These are phyloP conservation scores for Protonibea diacanthus DNA, from an alignment of 2,797 vertebrate species.

Conservation along the genomic window DNA sequence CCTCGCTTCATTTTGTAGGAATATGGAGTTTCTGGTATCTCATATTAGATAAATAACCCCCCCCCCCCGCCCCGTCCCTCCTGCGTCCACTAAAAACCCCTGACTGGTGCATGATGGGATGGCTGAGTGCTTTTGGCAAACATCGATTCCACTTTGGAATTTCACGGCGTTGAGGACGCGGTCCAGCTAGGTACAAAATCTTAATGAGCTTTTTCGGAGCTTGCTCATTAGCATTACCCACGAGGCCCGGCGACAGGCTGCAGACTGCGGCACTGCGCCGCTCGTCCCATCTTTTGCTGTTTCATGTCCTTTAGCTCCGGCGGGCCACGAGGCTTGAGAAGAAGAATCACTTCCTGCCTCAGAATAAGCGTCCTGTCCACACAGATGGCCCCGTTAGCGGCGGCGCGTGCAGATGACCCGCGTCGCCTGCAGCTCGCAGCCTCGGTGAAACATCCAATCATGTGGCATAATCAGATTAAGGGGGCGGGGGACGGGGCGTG, in stretches of 20 bases:
- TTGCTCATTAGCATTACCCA: constrained; percentile 44
- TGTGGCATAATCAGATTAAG: constrained; percentile 82
- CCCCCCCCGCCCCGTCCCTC: constrained; percentile 1
- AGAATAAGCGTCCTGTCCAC: constrained; percentile 5
- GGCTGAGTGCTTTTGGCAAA: constrained; percentile 26
- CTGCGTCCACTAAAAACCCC: constrained; percentile 34
- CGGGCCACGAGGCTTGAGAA: neutral
- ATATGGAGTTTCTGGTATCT: constrained; percentile 52
- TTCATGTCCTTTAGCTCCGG: constrained; percentile 9
- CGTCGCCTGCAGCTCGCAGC: constrained; percentile 42
- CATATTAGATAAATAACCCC: constrained; percentile 58
- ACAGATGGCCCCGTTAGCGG: constrained; percentile 52
- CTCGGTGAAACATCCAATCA: constrained; percentile 71
- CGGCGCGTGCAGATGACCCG: constrained; percentile 36
- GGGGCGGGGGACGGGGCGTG: constrained; percentile 39
- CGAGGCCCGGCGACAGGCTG: constrained; percentile 1
- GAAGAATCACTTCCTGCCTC: constrained; percentile 30
- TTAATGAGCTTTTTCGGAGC: constrained; percentile 33
- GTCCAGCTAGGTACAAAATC: constrained; percentile 23
- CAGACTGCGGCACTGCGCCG: neutral
- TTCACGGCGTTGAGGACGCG: constrained; percentile 27
- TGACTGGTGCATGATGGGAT: constrained; percentile 46
- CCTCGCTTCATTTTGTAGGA: constrained; percentile 49
- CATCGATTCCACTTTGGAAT: constrained; percentile 28
- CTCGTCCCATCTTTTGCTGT: constrained; percentile 8